Percentiles rank a stretch among this genome's conserved stretches.
These are phyloP conservation scores for Lasioglossum calceatum DNA, from an alignment of 2,888 invertebrate species.

Conservation along the genomic window DNA sequence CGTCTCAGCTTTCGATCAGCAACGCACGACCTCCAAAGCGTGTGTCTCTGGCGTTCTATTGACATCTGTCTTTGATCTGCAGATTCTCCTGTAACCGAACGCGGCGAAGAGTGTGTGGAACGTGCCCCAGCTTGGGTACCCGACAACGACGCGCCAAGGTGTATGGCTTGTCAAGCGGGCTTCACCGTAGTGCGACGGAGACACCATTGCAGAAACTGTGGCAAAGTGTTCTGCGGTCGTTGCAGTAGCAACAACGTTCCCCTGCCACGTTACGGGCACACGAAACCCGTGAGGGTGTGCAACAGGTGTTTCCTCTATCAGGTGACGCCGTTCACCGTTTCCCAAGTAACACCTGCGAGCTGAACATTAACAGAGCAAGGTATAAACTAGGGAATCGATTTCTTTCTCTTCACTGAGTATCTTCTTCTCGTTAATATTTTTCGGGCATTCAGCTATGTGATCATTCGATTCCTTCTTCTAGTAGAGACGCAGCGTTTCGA, in stretches of 20 bases:
- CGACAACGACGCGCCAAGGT: slow-evolving; percentile 95
- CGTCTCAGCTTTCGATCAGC: not conserved
- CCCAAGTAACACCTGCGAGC: slow-evolving; percentile 81
- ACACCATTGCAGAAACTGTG: slow-evolving; percentile 99
- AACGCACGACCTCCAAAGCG: no score
- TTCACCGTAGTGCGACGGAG: slow-evolving; percentile 98
- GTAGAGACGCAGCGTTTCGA: slow-evolving; percentile 34
- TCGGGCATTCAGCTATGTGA: slow-evolving; percentile 25
- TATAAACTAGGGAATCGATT: slow-evolving; percentile 26
- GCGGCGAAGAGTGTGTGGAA: slow-evolving; percentile 83
- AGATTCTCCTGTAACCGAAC: slow-evolving; percentile 81
- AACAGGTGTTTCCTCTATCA: slow-evolving; percentile 93
- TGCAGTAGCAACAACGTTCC: slow-evolving; percentile 97
- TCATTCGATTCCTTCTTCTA: slow-evolving; percentile 32
- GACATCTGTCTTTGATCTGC: slow-evolving; percentile 3
- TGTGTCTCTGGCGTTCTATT: not conserved
- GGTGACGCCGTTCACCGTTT: slow-evolving; percentile 87
- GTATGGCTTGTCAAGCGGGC: slow-evolving; percentile 96
- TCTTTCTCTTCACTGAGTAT: slow-evolving; percentile 14
- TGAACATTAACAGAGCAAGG: slow-evolving; percentile 72
- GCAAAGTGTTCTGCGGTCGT: slow-evolving; percentile 97
- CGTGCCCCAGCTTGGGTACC: slow-evolving; percentile 97
- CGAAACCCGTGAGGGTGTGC: slow-evolving; percentile 97
- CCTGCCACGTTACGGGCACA: slow-evolving; percentile 95
- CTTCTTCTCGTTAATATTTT: slow-evolving; percentile 30